A percentile compares a stretch with the other conserved stretches of the same genome.
phyloP scores from a whole-genome alignment of 2,888 invertebrate genomes.

The Limnephilus auricula region DNA sequence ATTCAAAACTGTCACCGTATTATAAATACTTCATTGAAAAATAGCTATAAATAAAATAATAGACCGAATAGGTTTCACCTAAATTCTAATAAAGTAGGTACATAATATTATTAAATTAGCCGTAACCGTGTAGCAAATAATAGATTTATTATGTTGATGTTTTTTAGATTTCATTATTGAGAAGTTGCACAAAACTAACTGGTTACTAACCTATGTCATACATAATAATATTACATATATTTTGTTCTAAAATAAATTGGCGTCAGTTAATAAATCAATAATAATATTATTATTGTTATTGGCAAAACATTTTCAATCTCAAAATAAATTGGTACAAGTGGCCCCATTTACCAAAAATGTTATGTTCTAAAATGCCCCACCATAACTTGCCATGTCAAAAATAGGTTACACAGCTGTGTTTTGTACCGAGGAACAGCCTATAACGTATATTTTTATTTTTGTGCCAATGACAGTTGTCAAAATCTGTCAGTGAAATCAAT shows the following conservation, averaged over 20 bases:
- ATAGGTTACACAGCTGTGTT: background rate
- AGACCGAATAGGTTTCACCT: background rate
- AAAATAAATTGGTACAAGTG: background rate
- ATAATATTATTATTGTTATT: background rate
- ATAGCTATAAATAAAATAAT: background rate
- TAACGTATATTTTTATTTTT: slow-evolving; percentile 22
- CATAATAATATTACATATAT: too few species aligned
- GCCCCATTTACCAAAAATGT: background rate
- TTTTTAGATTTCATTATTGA: background rate
- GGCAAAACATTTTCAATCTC: background rate
- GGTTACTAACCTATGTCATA: background rate
- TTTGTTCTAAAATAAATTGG: too few species aligned
- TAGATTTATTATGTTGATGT: background rate
- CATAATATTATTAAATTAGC: background rate
- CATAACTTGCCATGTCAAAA: background rate
- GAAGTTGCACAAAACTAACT: background rate
- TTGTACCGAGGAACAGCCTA: background rate
- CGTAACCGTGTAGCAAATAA: background rate
- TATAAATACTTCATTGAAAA: background rate
- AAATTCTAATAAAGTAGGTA: background rate
- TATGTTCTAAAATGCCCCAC: background rate
- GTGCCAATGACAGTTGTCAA: slow-evolving; percentile 47
- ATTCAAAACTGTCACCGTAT: background rate
- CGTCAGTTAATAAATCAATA: too few species aligned
- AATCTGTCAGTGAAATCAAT: slow-evolving; percentile 34